Percentiles rank a stretch among this genome's conserved stretches.
Evolutionary conservation across 2,113 vertebrate species (phyloP).

Genomic region (Erinaceus europaeus): DNA sequence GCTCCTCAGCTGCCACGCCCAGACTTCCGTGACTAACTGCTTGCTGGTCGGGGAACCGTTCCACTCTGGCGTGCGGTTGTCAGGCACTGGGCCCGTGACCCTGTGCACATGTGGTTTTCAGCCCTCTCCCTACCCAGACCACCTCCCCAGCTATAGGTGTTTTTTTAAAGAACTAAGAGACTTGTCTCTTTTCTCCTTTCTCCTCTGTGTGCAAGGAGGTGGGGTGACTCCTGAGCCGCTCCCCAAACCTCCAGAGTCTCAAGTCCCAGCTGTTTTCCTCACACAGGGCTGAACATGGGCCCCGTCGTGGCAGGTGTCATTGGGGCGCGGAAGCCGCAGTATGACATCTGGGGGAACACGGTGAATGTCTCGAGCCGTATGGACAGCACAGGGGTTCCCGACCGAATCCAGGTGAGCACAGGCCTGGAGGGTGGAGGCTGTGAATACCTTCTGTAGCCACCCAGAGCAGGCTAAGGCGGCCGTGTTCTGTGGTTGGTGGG

Average conservation of each 20-base stretch:
- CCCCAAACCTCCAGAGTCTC: background rate
- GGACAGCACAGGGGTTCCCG: slow-evolving; percentile 96
- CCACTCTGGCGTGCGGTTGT: too few species aligned
- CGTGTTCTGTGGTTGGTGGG: background rate
- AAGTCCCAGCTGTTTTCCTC: background rate
- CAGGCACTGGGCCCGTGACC: too few species aligned
- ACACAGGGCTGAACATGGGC: slow-evolving; percentile 93
- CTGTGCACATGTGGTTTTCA: too few species aligned
- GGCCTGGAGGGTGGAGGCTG: background rate
- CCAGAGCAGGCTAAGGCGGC: background rate
- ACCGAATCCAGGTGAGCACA: slow-evolving; percentile 91
- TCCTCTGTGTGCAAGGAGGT: background rate
- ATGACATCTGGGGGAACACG: slow-evolving; percentile 97
- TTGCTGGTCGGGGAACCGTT: too few species aligned
- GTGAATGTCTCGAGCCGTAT: slow-evolving; percentile 97
- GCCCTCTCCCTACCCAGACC: too few species aligned
- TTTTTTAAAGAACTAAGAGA: background rate
- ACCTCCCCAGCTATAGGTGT: too few species aligned
- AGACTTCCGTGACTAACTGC: too few species aligned
- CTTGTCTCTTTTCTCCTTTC: background rate
- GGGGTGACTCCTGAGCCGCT: background rate
- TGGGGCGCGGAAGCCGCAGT: slow-evolving; percentile 93
- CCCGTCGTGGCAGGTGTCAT: slow-evolving; percentile 96
- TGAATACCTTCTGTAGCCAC: background rate
- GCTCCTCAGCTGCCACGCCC: background rate